These are phyloP conservation scores for Drosophila gaucha DNA, from an alignment of 2,888 invertebrate species.

Conservation along the genomic window DNA sequence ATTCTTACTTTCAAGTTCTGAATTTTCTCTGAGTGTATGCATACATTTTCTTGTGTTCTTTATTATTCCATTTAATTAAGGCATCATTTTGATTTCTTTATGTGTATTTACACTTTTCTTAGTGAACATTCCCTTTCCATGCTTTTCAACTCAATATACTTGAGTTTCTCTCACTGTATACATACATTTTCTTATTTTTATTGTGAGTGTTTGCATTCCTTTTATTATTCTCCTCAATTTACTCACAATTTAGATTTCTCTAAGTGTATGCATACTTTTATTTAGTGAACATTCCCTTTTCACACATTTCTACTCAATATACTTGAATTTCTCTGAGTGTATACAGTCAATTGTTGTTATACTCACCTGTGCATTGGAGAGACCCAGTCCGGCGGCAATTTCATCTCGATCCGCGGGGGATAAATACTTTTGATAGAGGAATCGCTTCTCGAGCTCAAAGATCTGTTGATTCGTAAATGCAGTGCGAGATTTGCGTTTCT, in stretches of 20 bases:
- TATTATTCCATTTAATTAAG: too few species aligned
- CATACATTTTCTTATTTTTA: too few species aligned
- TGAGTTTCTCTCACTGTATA: too few species aligned
- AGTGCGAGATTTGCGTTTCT: slow-evolving; percentile 98
- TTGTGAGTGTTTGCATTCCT: background rate
- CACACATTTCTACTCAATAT: background rate
- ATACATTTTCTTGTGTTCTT: too few species aligned
- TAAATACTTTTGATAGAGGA: slow-evolving; percentile 99
- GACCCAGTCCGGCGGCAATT: slow-evolving; percentile 95
- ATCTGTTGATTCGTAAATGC: slow-evolving; percentile 99
- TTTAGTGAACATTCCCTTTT: background rate
- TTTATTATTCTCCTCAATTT: background rate
- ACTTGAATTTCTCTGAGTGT: background rate
- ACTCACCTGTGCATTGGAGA: slow-evolving; percentile 95
- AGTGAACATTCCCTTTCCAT: background rate
- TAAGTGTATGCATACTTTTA: background rate
- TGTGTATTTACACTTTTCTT: too few species aligned
- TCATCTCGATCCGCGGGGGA: slow-evolving; percentile 99
- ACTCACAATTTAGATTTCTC: background rate
- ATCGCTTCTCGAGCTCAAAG: slow-evolving; percentile 98
- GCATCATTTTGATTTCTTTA: too few species aligned
- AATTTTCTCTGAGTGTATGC: too few species aligned
- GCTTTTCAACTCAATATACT: background rate
- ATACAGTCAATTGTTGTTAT: slow-evolving; percentile 14
- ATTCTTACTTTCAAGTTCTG: background rate